Evolutionary conservation across 2,797 vertebrate species (phyloP), one percentile per base, ranked within the genome.

Genomic region (Sebastes alutus): DNA sequence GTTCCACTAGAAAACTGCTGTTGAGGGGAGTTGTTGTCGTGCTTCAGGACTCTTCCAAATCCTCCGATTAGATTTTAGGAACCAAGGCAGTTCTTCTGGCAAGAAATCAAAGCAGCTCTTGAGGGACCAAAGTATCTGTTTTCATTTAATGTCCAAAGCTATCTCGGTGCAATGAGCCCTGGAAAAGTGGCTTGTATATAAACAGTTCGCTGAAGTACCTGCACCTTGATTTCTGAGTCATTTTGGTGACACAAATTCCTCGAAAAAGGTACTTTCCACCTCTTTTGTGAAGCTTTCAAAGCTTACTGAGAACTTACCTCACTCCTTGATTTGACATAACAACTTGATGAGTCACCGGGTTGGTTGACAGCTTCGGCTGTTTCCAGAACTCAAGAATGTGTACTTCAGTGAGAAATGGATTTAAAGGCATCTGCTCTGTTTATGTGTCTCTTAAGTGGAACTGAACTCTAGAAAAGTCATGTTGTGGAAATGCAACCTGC

Each of bases 131-230:
- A 54, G 87, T 88, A 90, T 94, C 92, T 94, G 93, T 92, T 94
- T 93, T 92, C 84, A 92, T 90, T 94, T 91, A 92, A 85, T 87
- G 79, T 87, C 83, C 86, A 86, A 91, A 88, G 84, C 70, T 87
- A 90, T 89, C 85, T 89, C 59, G 62, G 73, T 81, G 83, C 83
- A 87, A 88, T 84, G 85, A 92, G 81, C 88, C 80, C 74, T 78
- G 73, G 73, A 88, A 78, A 90, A 86, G 87, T 83, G 80, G 64
- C 65, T 82, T 72, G 72, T 58, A 78, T 54, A 83, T 82, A 80
- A 83, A 88, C 75, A 66, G 75, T 79, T 84, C 42, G 14, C 85
- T 62, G 38, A 77, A 84, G 87, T 90, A 91, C 83, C 85, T 89
- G 84, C 62, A 56, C 67, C 76, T 78, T 90, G 81, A 78, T 85